phyloP scores from a whole-genome alignment of 2,888 invertebrate genomes.

The Mystacides longicornis region DNA sequence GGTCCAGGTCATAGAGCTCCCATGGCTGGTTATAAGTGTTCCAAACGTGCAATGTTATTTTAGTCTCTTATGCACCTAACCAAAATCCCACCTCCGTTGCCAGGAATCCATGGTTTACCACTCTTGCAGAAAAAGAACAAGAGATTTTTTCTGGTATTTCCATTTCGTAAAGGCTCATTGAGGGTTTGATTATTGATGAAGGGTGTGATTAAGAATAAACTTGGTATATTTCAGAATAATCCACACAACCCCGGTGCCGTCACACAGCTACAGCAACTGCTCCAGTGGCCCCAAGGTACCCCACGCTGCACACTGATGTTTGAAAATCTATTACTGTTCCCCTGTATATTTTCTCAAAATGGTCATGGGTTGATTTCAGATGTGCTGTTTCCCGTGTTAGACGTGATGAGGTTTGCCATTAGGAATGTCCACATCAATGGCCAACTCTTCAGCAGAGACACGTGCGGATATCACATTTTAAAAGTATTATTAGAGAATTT shows the following conservation, averaged over 20 bases:
- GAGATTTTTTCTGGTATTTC: too few species aligned
- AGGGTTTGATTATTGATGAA: too few species aligned
- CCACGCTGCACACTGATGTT: not conserved
- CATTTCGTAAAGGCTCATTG: too few species aligned
- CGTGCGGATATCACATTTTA: conserved; percentile 38
- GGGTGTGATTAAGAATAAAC: too few species aligned
- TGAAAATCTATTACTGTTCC: too few species aligned
- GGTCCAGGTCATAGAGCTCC: too few species aligned
- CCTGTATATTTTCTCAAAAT: not conserved
- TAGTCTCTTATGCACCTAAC: too few species aligned
- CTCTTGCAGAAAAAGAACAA: too few species aligned
- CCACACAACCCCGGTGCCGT: conserved; percentile 43
- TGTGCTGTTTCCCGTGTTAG: conserved; percentile 81
- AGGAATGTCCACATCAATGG: conserved; percentile 56
- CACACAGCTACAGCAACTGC: conserved; percentile 50
- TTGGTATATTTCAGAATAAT: conserved; percentile 41
- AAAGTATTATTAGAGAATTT: conserved; percentile 37
- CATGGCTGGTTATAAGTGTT: too few species aligned
- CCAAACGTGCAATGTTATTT: too few species aligned
- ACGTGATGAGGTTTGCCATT: conserved; percentile 77
- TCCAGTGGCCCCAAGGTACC: conserved; percentile 68
- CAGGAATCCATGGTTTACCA: too few species aligned
- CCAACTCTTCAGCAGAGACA: conserved; percentile 38
- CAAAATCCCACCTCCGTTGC: too few species aligned
- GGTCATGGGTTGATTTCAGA: conserved; percentile 41